Conservation (phyloP, 2,888 invertebrate genomes). For the Sarcophaga variegata region DNA sequence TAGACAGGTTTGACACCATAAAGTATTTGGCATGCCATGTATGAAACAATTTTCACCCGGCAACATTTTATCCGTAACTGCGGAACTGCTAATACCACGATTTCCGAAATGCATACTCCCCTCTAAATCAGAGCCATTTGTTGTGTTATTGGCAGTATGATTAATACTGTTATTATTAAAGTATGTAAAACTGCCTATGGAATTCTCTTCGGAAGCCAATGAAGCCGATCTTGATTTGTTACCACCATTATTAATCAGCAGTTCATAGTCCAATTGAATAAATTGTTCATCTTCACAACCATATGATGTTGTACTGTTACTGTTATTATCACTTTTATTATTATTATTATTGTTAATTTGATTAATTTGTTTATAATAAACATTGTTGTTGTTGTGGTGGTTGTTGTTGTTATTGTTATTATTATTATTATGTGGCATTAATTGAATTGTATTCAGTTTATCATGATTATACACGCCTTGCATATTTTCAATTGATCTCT, state of each 20-base stretch:
- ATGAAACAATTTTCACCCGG: conserved; percentile 86
- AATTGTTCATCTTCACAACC: conserved; percentile 54
- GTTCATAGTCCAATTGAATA: conserved; percentile 30
- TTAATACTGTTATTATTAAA: conserved; percentile 56
- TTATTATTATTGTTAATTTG: conserved; percentile 2
- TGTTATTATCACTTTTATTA: conserved; percentile 39
- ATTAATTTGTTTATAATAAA: not conserved
- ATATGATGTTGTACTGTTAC: conserved; percentile 30
- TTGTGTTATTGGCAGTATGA: conserved; percentile 41
- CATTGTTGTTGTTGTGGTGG: not conserved
- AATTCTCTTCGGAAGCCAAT: conserved; percentile 59
- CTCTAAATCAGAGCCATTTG: conserved; percentile 33
- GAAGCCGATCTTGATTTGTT: conserved; percentile 57
- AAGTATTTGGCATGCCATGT: conserved; percentile 87
- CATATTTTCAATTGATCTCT: conserved; percentile 84
- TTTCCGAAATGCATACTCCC: conserved; percentile 45
- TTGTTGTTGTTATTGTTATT: not conserved
- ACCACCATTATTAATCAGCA: not conserved
- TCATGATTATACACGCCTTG: conserved; percentile 83
- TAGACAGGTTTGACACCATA: conserved; percentile 88
- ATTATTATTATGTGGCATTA: conserved; percentile 29
- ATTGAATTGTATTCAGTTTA: conserved; percentile 34
- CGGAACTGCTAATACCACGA: conserved; percentile 3
- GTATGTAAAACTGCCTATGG: conserved; percentile 47
- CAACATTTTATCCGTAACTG: conserved; percentile 64